A percentile compares a stretch with the other conserved stretches of the same genome.
Conservation (phyloP, 2,888 invertebrate species). For the Caenorhabditis sinica region DNA sequence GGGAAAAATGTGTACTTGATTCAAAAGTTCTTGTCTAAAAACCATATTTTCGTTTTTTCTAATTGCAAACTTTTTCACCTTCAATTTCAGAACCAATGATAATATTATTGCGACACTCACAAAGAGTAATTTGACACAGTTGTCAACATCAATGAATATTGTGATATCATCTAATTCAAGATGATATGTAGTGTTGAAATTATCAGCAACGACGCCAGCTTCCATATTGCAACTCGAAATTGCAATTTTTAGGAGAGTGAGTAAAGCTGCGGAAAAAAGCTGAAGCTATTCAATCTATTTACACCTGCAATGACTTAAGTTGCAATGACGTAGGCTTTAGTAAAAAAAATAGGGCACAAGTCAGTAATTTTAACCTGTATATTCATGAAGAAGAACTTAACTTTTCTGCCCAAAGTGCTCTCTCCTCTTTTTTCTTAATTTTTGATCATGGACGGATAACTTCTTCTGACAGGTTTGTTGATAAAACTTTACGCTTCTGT, state of each 20-base stretch:
- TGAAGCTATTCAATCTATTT: not conserved
- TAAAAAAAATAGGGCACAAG: too few relatives aligned
- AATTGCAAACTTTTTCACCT: not conserved
- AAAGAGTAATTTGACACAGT: not conserved
- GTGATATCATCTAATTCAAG: not conserved
- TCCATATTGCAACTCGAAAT: not conserved
- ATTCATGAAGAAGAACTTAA: too few relatives aligned
- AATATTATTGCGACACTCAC: not conserved
- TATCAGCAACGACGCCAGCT: not conserved
- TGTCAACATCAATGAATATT: not conserved
- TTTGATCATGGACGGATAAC: not conserved
- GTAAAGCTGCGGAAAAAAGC: not conserved
- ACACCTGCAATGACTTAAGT: too few relatives aligned
- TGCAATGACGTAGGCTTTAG: too few relatives aligned
- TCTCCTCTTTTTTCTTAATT: not conserved
- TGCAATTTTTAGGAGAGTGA: not conserved
- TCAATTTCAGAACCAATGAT: slow-evolving; percentile 14
- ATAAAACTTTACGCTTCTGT: not conserved
- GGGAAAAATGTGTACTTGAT: slow-evolving; percentile 25
- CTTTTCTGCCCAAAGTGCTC: not conserved
- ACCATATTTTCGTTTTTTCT: not conserved
- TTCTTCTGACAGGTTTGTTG: slow-evolving; percentile 16
- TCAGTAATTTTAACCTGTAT: too few relatives aligned
- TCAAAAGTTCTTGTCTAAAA: slow-evolving; percentile 14
- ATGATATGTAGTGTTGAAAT: not conserved